A percentile compares a stretch with the other conserved stretches of the same genome.
Conservation (phyloP, 2,888 invertebrate species). For the Sphaerophoria taeniata region DNA sequence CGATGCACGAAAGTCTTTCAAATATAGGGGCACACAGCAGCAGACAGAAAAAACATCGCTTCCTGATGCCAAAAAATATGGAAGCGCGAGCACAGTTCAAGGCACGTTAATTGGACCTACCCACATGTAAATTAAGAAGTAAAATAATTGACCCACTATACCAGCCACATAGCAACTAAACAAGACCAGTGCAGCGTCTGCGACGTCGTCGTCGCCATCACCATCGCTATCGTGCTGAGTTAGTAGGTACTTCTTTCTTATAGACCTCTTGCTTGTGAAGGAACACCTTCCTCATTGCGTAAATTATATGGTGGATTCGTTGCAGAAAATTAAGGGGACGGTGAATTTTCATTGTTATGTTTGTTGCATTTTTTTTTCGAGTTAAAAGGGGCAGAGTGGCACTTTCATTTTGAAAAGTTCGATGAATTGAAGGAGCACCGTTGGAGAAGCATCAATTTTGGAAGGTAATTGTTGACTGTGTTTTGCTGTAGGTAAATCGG, state of each 20-base stretch:
- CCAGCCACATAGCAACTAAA: too few species aligned
- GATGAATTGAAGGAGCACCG: constrained; percentile 36
- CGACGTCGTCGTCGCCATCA: neutral
- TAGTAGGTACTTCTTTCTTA: constrained; percentile 5
- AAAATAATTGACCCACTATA: constrained; percentile 68
- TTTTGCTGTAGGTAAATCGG: constrained; percentile 61
- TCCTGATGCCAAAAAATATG: neutral
- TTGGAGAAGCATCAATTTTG: constrained; percentile 40
- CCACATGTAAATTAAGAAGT: constrained; percentile 73
- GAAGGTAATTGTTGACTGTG: constrained; percentile 55
- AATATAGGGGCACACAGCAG: constrained; percentile 7
- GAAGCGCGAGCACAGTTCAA: constrained; percentile 39
- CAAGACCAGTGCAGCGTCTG: neutral
- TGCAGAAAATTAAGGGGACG: constrained; percentile 38
- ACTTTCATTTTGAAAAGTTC: constrained; percentile 41
- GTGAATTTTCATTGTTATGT: neutral
- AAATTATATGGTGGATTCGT: constrained; percentile 64
- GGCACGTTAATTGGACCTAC: constrained; percentile 62
- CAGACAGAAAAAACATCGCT: neutral
- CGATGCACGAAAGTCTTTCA: neutral
- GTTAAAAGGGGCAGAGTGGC: constrained; percentile 35
- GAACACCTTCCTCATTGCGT: constrained; percentile 68
- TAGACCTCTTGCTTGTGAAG: constrained; percentile 4
- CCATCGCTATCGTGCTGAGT: neutral
- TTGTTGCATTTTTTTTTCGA: neutral